Evolutionary conservation across 2,797 vertebrate species (phyloP).

Genomic region (Melanotaenia parkinsoni): DNA sequence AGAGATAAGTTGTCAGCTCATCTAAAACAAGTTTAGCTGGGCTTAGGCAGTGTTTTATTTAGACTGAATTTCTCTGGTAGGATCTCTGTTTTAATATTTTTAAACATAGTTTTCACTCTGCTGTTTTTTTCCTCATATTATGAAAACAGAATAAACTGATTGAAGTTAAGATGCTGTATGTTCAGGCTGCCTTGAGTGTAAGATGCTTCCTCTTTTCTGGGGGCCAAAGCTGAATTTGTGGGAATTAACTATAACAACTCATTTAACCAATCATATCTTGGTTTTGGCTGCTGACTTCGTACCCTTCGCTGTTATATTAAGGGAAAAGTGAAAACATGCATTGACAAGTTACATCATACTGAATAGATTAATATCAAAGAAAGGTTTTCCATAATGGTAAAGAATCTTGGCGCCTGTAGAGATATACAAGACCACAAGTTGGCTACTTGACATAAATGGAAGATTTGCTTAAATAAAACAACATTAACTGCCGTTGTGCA

Average conservation of each 20-base stretch:
- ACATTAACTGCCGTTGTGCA: conserved; percentile 33
- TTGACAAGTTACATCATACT: conserved; percentile 36
- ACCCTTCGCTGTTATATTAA: conserved; percentile 33
- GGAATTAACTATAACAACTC: conserved; percentile 20
- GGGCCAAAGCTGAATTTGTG: conserved; percentile 9
- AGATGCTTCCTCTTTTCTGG: background rate
- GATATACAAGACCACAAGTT: conserved; percentile 51
- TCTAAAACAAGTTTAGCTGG: conserved; percentile 75
- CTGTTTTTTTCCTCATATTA: conserved; percentile 11
- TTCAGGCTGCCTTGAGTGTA: background rate
- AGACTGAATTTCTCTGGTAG: conserved; percentile 39
- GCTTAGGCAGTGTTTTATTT: conserved; percentile 28
- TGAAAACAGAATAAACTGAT: conserved; percentile 12
- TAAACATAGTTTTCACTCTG: background rate
- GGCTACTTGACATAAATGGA: conserved; percentile 28
- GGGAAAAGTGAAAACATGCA: conserved; percentile 50
- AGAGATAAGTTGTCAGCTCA: background rate
- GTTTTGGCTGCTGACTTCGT: conserved; percentile 28
- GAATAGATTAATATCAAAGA: conserved; percentile 57
- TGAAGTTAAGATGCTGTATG: background rate
- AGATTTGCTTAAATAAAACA: conserved; percentile 47
- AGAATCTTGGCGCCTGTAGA: conserved; percentile 53
- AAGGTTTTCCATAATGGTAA: conserved; percentile 38
- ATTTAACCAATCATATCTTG: conserved; percentile 37
- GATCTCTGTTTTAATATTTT: conserved; percentile 11